These are phyloP conservation scores for Heterodera schachtii DNA, from an alignment of 1,140 invertebrate species.

Conservation along the genomic window DNA sequence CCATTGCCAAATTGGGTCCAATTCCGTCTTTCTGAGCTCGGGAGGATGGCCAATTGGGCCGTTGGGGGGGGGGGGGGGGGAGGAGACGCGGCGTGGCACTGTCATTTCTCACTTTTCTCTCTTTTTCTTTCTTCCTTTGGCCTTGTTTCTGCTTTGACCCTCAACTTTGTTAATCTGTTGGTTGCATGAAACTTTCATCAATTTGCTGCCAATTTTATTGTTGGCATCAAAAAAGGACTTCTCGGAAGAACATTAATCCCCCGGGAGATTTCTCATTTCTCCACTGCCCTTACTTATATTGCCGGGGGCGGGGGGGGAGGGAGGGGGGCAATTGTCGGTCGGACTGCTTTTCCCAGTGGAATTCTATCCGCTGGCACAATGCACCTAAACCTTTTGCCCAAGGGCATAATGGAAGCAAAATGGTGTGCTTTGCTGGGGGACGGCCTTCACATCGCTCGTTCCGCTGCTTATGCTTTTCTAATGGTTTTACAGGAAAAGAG, in stretches of 20 bases:
- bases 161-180: neutral
- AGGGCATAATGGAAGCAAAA: neutral
- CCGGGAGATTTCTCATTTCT: neutral
- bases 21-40: neutral
- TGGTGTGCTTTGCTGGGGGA: neutral
- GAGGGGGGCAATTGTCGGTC: neutral
- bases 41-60: neutral
- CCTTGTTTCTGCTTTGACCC: slow-evolving; percentile 7
- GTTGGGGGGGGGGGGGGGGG: neutral
- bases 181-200: neutral
- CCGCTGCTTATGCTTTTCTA: neutral
- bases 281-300: neutral
- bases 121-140: neutral
- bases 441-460: neutral
- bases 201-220: neutral
- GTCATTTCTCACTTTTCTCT: slow-evolving; percentile 23
- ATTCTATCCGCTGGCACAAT: no score
- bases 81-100: neutral
- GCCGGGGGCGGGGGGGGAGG: no score
- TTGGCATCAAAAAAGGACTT: neutral
- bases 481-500: neutral
- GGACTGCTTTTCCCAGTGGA: no score
- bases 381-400: no score
- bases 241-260: neutral
- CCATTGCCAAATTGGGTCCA: slow-evolving; percentile 8